phyloP scores from a whole-genome alignment of 2,113 vertebrate species.

The Neomonachus schauinslandi region DNA sequence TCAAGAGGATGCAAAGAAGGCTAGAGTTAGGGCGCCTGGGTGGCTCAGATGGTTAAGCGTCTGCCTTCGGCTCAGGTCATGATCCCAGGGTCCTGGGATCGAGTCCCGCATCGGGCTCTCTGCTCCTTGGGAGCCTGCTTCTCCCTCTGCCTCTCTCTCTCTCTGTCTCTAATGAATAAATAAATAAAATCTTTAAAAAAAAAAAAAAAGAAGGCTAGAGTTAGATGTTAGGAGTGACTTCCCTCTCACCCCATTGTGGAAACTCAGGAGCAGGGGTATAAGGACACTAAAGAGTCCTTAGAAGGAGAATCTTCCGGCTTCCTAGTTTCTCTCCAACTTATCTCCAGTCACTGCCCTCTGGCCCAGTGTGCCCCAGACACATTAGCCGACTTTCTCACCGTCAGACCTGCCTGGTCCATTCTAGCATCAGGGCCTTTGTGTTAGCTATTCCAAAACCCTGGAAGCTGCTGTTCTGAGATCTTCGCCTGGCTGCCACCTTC shows the following conservation, averaged over 20 bases:
- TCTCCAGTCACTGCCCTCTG: neutral
- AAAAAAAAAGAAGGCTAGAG: constrained; percentile 12
- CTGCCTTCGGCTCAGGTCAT: no score
- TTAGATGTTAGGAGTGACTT: constrained; percentile 36
- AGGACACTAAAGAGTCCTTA: neutral
- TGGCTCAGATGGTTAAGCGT: no score
- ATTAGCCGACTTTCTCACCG: neutral
- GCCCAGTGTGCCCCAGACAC: neutral
- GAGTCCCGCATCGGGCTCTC: no score
- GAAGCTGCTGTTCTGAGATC: constrained; percentile 3
- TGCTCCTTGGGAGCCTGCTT: no score
- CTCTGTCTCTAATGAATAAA: no score
- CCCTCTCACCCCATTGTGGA: neutral
- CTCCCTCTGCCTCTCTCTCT: no score
- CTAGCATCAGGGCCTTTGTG: neutral
- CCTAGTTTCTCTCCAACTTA: neutral
- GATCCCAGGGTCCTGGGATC: no score
- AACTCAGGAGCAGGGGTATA: neutral
- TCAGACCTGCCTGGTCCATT: neutral
- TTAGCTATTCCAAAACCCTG: neutral
- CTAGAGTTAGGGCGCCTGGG: no score
- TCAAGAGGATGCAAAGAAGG: constrained; percentile 10
- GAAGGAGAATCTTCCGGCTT: constrained; percentile 5
- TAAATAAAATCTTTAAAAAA: no score
- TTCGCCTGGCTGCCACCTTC: neutral